Evolutionary conservation across 2,888 invertebrate species (phyloP).

Genomic region (Ophonus ardosiacus): DNA sequence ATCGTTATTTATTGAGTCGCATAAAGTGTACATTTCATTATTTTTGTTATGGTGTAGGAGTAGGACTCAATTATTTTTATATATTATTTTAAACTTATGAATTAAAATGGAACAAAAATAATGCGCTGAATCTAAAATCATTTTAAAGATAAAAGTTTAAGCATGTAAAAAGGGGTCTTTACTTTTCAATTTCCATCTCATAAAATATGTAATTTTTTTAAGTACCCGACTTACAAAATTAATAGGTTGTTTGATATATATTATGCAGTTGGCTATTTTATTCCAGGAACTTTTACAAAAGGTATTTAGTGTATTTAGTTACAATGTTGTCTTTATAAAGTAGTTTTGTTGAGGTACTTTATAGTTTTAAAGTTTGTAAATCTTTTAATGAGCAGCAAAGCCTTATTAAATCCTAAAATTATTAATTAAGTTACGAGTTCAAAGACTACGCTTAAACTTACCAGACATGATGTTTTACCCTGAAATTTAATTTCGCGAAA

Average conservation of each 20-base stretch:
- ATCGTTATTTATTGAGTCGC: too few species aligned
- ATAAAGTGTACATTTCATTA: too few species aligned
- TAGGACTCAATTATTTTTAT: too few species aligned
- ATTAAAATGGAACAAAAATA: too few species aligned
- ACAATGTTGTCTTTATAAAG: conserved; percentile 36
- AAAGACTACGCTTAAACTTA: conserved; percentile 16
- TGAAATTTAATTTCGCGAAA: neutral
- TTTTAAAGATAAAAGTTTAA: neutral
- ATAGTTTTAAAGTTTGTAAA: conserved; percentile 33
- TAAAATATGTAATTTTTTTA: conserved; percentile 8
- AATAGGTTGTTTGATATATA: neutral
- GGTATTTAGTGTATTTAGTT: conserved; percentile 10
- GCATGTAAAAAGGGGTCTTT: neutral
- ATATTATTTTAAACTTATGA: too few species aligned
- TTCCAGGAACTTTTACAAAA: neutral
- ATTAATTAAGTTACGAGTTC: conserved; percentile 35
- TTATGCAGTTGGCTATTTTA: neutral
- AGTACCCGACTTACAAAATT: neutral
- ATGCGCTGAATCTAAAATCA: too few species aligned
- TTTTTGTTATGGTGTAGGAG: too few species aligned
- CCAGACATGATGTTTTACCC: neutral
- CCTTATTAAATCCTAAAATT: conserved; percentile 14
- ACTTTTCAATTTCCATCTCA: neutral
- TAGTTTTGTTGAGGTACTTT: conserved; percentile 31
- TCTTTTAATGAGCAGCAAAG: conserved; percentile 44